Conservation (phyloP, 2,113 vertebrate genomes). For the Alexandromys fortis region DNA sequence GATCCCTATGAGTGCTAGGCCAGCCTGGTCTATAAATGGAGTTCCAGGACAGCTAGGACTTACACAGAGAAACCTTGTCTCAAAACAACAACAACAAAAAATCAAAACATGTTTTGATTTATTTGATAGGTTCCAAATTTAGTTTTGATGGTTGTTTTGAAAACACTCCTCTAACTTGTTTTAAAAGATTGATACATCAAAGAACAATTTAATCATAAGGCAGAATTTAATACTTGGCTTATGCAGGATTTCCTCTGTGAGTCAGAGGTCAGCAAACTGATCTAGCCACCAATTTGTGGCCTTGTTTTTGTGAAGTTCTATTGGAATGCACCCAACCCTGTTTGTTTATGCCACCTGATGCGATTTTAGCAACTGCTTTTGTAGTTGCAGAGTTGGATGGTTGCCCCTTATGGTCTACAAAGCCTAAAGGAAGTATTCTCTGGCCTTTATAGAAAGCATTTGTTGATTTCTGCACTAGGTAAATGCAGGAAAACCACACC, state of each 20-base stretch:
- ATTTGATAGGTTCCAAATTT: slow-evolving; percentile 55
- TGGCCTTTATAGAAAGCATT: slow-evolving; percentile 40
- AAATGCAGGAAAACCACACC: slow-evolving; percentile 25
- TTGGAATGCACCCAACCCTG: not conserved
- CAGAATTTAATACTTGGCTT: slow-evolving; percentile 46
- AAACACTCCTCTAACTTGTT: slow-evolving; percentile 28
- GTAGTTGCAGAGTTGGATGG: slow-evolving; percentile 4
- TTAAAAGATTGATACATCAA: slow-evolving; percentile 9
- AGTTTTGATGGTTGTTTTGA: slow-evolving; percentile 46
- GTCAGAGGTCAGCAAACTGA: slow-evolving; percentile 15
- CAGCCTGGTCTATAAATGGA: not conserved
- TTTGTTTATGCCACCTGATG: slow-evolving; percentile 54
- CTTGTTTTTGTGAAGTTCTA: slow-evolving; percentile 35
- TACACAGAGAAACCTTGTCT: not conserved
- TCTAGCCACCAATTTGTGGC: not conserved
- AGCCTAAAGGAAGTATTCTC: slow-evolving; percentile 20
- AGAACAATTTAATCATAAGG: slow-evolving; percentile 38
- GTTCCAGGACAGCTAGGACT: not conserved
- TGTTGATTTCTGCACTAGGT: not conserved
- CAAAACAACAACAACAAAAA: not conserved
- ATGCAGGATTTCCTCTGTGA: slow-evolving; percentile 30
- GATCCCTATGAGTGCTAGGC: not conserved
- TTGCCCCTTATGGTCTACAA: not conserved
- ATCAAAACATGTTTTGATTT: slow-evolving; percentile 34
- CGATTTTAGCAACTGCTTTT: slow-evolving; percentile 21